A percentile compares a stretch with the other conserved stretches of the same genome.
Conservation (phyloP, 2,113 vertebrate species). For the Microcebus jonahi region DNA sequence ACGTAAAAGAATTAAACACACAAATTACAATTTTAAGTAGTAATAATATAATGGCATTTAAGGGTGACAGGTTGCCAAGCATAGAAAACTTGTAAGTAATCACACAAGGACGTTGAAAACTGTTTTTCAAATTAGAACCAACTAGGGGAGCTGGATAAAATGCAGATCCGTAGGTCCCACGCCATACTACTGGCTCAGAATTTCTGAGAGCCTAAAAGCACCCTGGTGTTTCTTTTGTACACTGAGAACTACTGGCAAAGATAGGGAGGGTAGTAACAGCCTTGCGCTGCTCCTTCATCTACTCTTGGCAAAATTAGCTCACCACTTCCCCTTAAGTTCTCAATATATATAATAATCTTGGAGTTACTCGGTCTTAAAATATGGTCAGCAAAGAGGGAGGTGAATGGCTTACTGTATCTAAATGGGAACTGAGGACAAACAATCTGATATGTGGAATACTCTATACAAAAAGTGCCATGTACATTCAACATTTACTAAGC, state of each 20-base stretch:
- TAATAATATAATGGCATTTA: neutral
- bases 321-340: neutral
- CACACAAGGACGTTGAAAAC: neutral
- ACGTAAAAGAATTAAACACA: conserved; percentile 30
- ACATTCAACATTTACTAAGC: neutral
- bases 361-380: neutral
- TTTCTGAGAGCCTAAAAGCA: neutral
- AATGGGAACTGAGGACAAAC: neutral
- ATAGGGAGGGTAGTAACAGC: neutral
- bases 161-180: neutral
- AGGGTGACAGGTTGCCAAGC: neutral
- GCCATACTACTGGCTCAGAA: neutral
- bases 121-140: conserved; percentile 34
- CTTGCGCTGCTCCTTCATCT: neutral
- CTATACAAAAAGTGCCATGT: neutral
- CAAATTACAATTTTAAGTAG: neutral
- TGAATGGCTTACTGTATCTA: neutral
- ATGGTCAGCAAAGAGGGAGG: neutral
- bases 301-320: neutral
- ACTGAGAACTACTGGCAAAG: neutral
- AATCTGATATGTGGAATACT: neutral
- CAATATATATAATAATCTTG: neutral
- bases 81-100: neutral
- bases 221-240: neutral
- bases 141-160: neutral